Base-by-base conservation (phyloP, 2,797 vertebrate genomes). In the Malurus splendens region DNA sequence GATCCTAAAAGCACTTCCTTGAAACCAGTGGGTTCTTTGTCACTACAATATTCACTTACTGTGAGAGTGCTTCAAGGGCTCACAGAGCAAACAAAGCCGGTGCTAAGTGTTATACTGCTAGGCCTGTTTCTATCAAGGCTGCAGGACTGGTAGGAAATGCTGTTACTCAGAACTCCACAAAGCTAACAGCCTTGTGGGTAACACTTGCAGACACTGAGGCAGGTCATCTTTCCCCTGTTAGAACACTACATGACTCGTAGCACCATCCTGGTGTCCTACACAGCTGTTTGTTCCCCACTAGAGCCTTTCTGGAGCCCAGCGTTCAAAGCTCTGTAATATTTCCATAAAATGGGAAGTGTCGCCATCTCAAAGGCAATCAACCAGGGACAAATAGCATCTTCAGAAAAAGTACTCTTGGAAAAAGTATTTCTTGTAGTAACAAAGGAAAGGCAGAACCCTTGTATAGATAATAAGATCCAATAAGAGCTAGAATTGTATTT, bases 401-500 rank as follows among this genome's bases (percentile, higher is more conserved):
- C 77, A 86, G 83, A 80, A 91, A 87, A 33, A 72, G 50, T 48
- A 70, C 20, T 62, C 47, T 52, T 41, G 39, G 39, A 81, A 82
- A 30, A 79, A 56, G 28, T 62, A 84, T 74, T 88, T 93, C 61
- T 84, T 73, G 14, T 44, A 50, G 39, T 77, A 71, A 86, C 64
- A 92, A 94, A 92, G 50, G 64, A 54, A 66, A 88, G 64, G 75
- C 39, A 86, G 50, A 86, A 84, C 30, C 67, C 79, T 82, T 67
- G 33, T 48, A 78, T 1, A 3, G 39, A 73, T 90, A 86, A 68
- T 71, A 86, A 92, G 55, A 82, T 67, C 20, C 33, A 74, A 81
- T 55, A 82, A 87, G 79, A 91, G 82, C 50, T 50, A 66, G 52
- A 93, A 92, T 54, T 72, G 47, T 60, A 86, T 76, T 90, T 86